Evolutionary conservation across 1,140 invertebrate genomes (phyloP), one percentile per base, ranked within the genome.

Genomic region (Ericerus pela): DNA sequence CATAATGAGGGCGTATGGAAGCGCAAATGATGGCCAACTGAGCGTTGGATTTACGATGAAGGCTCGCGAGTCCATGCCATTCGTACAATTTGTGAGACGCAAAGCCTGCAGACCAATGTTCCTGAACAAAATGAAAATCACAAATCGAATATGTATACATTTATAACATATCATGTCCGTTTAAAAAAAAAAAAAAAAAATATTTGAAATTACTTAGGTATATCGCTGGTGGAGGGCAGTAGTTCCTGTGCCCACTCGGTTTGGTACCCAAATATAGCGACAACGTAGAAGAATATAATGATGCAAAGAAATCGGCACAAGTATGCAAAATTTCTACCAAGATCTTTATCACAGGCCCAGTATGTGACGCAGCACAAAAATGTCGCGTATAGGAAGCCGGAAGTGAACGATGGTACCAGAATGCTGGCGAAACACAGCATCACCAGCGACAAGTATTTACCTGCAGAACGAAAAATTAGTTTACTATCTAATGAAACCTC

Each of bases 351-450:
- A 62, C 84, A 82, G 16, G 88, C 80, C 86, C 92, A 92, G 72
- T 86, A 88, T 0, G 91, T 94, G 14, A 85, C 82, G 5, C 85
- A 77, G 26, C 77, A 76, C 61, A 96, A 71, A 68, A 96, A 96
- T 14, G 83, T 74, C 14, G 91, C 61, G 69, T 91, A 94, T 69
- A 96, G 95, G 30, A 93, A 75, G 11, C 79, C 81, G 29, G 81
- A 82, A 2, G 83, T 77, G 5, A 88, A 71, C 18, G 85, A 90
- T 2, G 88, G 87, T 47, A 79, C 75, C 63, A 89, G 67, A 38
- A 85, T 79, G 0, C 85, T 85, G 16, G 83, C 79, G 59, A 85
- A 75, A 68, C 87, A 89, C 54, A 90, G 69, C 6, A 80, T 75
- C 27, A 78, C 76, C 33, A 90, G 67, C 14, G 78, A 77, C 12